phyloP scores from a whole-genome alignment of 2,797 vertebrate genomes.

The Glossophaga mutica region DNA sequence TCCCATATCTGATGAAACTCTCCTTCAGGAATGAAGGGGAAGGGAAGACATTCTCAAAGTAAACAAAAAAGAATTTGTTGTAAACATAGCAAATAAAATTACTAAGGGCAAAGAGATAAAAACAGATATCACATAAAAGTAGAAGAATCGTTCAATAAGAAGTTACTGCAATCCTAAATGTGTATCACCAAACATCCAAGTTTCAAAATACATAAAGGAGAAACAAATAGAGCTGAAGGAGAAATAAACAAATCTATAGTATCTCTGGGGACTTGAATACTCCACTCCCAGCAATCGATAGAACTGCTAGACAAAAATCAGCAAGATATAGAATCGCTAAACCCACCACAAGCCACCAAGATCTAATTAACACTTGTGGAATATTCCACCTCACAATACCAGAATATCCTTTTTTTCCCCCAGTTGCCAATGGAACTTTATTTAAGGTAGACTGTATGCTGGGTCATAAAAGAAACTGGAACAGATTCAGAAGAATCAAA shows the following conservation, averaged over 20 bases:
- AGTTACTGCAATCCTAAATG: neutral
- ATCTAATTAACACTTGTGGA: neutral
- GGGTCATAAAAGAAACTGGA: neutral
- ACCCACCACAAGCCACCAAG: neutral
- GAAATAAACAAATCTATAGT: neutral
- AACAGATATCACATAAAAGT: neutral
- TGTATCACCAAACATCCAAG: neutral
- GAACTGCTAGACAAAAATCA: neutral
- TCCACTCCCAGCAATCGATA: neutral
- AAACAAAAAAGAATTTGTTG: neutral
- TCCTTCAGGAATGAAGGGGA: neutral
- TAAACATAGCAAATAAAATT: neutral
- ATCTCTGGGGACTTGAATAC: neutral
- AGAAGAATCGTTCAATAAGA: neutral
- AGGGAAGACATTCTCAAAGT: neutral
- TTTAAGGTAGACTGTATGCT: neutral
- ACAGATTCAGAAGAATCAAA: neutral
- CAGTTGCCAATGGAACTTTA: neutral
- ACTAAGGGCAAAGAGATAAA: neutral
- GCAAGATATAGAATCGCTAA: neutral
- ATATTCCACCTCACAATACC: neutral
- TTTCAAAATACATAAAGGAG: neutral
- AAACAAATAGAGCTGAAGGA: neutral
- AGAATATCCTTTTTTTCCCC: neutral
- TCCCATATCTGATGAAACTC: neutral